Conservation (phyloP, 2,797 vertebrate genomes). For the Amblyopsis hoosieri region DNA sequence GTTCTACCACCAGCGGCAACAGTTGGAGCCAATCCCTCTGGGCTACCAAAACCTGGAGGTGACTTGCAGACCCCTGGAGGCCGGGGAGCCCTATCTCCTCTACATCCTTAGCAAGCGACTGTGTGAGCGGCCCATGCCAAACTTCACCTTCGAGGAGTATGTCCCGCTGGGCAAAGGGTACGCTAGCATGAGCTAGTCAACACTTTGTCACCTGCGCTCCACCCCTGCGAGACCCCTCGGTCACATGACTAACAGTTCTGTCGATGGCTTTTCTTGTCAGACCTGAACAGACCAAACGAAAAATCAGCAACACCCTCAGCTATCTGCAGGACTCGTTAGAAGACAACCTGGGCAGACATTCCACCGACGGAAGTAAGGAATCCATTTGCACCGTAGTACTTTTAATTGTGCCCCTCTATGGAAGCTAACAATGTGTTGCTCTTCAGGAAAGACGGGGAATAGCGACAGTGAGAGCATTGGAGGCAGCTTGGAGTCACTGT, state of each 20-base stretch:
- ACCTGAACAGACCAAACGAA: constrained; percentile 62
- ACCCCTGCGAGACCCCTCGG: not conserved
- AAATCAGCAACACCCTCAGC: constrained; percentile 61
- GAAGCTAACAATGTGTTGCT: constrained; percentile 9
- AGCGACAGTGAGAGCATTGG: constrained; percentile 86
- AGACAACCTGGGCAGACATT: constrained; percentile 51
- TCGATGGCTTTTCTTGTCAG: constrained; percentile 9
- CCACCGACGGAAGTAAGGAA: constrained; percentile 65
- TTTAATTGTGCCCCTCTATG: not conserved
- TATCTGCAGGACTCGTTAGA: constrained; percentile 53
- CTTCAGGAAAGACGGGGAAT: constrained; percentile 62
- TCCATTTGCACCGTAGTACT: not conserved
- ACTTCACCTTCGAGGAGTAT: constrained; percentile 84
- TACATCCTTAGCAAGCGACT: constrained; percentile 76
- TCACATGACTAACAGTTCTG: not conserved
- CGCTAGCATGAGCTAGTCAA: not conserved
- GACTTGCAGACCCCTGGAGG: constrained; percentile 82
- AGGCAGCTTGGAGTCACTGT: constrained; percentile 85
- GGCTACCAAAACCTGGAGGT: constrained; percentile 81
- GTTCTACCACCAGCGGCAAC: constrained; percentile 82
- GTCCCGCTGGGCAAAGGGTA: constrained; percentile 60
- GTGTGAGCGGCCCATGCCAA: constrained; percentile 56
- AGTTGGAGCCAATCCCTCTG: constrained; percentile 80
- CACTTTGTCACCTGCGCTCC: not conserved
- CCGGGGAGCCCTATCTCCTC: constrained; percentile 84